These are phyloP conservation scores for Ashinkailepas kermadecensis DNA, from an alignment of 2,888 invertebrate genomes.

Conservation along the genomic window DNA sequence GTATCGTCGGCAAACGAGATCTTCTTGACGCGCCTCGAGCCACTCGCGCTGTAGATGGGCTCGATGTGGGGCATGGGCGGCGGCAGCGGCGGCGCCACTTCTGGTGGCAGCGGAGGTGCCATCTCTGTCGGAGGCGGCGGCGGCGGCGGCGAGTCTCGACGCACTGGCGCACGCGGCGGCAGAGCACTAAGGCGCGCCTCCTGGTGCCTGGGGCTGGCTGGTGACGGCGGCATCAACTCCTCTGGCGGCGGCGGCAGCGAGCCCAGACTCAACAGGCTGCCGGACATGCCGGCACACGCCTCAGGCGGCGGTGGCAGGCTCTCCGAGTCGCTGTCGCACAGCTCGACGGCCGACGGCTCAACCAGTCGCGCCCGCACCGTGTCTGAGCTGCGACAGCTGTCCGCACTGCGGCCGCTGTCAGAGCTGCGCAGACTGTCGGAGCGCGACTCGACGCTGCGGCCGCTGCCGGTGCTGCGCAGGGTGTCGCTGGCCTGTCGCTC, in stretches of 20 bases:
- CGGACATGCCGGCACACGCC: constrained; percentile 24
- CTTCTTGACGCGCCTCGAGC: constrained; percentile 32
- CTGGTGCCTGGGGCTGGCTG: constrained; percentile 24
- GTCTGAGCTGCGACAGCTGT: neutral
- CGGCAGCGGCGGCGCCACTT: constrained; percentile 27
- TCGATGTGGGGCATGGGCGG: constrained; percentile 28
- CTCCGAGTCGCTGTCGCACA: constrained; percentile 29
- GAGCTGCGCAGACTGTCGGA: neutral
- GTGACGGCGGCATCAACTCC: constrained; percentile 33
- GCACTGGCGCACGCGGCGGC: constrained; percentile 30
- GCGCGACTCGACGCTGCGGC: constrained; percentile 23
- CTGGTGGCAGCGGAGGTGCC: constrained; percentile 9
- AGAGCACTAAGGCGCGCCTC: constrained; percentile 10
- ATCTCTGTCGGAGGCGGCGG: neutral
- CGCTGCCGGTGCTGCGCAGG: constrained; percentile 28
- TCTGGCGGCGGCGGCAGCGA: constrained; percentile 33
- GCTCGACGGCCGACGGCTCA: constrained; percentile 38
- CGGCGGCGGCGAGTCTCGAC: constrained; percentile 25
- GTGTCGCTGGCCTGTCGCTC: constrained; percentile 27
- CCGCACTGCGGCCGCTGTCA: constrained; percentile 1
- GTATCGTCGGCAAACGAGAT: constrained; percentile 34
- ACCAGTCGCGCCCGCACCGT: constrained; percentile 33
- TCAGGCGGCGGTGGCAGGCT: constrained; percentile 30
- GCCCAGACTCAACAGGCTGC: constrained; percentile 30
- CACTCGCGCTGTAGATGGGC: constrained; percentile 32